A percentile compares a stretch with the other conserved stretches of the same genome.
phyloP scores from a whole-genome alignment of 2,888 invertebrate genomes.

The Caenorhabditis afra region DNA sequence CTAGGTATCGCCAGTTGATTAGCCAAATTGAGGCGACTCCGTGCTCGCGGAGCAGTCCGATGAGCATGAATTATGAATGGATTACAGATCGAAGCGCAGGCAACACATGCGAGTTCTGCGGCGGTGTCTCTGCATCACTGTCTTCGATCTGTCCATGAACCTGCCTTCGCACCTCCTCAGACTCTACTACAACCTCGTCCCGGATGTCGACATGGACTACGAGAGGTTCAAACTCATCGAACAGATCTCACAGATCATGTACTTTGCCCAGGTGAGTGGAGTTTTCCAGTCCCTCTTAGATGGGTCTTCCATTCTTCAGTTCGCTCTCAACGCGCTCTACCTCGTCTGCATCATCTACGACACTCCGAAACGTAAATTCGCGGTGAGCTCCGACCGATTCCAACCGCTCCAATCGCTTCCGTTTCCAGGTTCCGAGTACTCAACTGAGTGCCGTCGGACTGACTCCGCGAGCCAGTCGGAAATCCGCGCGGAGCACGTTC shows the following conservation, averaged over 20 bases:
- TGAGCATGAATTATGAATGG: slow-evolving; percentile 6
- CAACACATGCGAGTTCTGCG: slow-evolving; percentile 74
- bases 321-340: slow-evolving; percentile 77
- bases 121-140: slow-evolving; percentile 74
- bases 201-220: slow-evolving; percentile 8
- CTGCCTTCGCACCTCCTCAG: slow-evolving; percentile 75
- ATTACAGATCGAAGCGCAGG: slow-evolving; percentile 65
- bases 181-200: slow-evolving; percentile 63
- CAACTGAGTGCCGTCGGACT: slow-evolving; percentile 45
- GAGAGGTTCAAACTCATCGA: slow-evolving; percentile 58
- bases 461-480: slow-evolving; percentile 49
- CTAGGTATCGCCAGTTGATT: slow-evolving; percentile 35
- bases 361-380: slow-evolving; percentile 64
- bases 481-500: slow-evolving; percentile 29
- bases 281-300: too few relatives aligned
- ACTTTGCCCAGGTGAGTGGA: slow-evolving; percentile 73
- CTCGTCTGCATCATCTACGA: slow-evolving; percentile 77
- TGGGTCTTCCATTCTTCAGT: too few relatives aligned
- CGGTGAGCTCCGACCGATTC: slow-evolving; percentile 26
- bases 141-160: slow-evolving; percentile 78
- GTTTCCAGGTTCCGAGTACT: slow-evolving; percentile 39
- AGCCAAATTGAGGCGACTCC: slow-evolving; percentile 22
- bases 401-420: background rate
- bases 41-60: background rate
- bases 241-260: slow-evolving; percentile 75